Percentiles rank a stretch among this genome's conserved stretches.
Evolutionary conservation across 2,113 vertebrate genomes (phyloP).

Genomic region (Probosciger aterrimus): DNA sequence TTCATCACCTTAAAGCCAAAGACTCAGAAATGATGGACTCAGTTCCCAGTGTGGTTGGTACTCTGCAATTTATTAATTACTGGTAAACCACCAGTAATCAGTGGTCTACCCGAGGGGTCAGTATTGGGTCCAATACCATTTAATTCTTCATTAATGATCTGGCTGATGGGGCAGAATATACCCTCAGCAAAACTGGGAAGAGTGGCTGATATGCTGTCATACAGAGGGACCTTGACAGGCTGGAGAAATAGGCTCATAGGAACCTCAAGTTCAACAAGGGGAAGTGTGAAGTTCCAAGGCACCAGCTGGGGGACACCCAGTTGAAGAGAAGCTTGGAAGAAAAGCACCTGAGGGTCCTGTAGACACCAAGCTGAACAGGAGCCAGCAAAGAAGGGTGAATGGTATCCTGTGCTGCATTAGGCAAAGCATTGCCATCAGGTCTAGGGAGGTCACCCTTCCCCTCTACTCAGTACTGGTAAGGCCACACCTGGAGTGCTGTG

Average conservation of each 20-base stretch:
- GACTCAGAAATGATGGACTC: not conserved
- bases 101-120: not conserved
- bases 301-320: not conserved
- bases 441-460: not conserved
- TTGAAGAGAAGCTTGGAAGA: not conserved
- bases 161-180: not conserved
- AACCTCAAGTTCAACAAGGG: not conserved
- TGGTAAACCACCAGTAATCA: not conserved
- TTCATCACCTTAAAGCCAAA: not conserved
- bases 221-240: not conserved
- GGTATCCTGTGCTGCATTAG: not conserved
- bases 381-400: not conserved
- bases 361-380: not conserved
- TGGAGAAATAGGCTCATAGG: not conserved
- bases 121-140: not conserved
- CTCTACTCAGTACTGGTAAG: not conserved
- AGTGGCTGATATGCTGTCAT: not conserved
- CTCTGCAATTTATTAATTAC: not conserved
- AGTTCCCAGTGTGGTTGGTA: not conserved
- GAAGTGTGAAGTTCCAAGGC: not conserved
- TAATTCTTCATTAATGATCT: not conserved
- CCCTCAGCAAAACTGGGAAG: not conserved
- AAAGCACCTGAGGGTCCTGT: not conserved
- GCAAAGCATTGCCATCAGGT: not conserved
- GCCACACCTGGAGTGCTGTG: not conserved